These are phyloP conservation scores for Phortica okadai DNA, from an alignment of 2,888 invertebrate genomes.

Conservation along the genomic window DNA sequence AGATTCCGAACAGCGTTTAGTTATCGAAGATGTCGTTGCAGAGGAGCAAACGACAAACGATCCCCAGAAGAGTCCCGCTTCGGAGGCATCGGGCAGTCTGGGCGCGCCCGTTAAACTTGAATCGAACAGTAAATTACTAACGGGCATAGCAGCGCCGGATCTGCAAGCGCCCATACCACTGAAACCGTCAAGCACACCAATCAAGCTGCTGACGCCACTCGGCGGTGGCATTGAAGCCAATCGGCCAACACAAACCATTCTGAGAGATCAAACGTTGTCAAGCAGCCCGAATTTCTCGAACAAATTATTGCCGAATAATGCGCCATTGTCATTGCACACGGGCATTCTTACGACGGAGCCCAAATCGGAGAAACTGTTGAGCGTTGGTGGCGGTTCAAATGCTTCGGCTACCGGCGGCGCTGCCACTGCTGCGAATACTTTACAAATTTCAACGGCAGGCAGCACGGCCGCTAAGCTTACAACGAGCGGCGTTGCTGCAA, in stretches of 20 bases:
- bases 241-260: constrained; percentile 30
- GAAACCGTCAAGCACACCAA: constrained; percentile 42
- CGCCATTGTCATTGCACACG: not conserved
- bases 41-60: constrained; percentile 59
- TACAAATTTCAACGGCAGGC: not conserved
- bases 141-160: constrained; percentile 44
- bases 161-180: constrained; percentile 59
- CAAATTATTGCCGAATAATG: constrained; percentile 30
- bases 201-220: constrained; percentile 36
- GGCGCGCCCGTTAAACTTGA: constrained; percentile 57
- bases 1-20: constrained; percentile 81
- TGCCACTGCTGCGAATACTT: not conserved
- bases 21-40: constrained; percentile 78
- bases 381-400: no score
- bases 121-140: constrained; percentile 41
- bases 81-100: constrained; percentile 49
- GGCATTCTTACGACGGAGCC: not conserved
- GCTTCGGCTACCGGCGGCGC: no score
- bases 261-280: constrained; percentile 2
- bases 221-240: constrained; percentile 37
- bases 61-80: constrained; percentile 63
- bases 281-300: constrained; percentile 32
- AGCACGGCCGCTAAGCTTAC: constrained; percentile 4
- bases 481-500: not conserved
- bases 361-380: not conserved